Evolutionary conservation across 2,113 vertebrate species (phyloP), one percentile per base, ranked within the genome.

Genomic region (Alectura lathami): DNA sequence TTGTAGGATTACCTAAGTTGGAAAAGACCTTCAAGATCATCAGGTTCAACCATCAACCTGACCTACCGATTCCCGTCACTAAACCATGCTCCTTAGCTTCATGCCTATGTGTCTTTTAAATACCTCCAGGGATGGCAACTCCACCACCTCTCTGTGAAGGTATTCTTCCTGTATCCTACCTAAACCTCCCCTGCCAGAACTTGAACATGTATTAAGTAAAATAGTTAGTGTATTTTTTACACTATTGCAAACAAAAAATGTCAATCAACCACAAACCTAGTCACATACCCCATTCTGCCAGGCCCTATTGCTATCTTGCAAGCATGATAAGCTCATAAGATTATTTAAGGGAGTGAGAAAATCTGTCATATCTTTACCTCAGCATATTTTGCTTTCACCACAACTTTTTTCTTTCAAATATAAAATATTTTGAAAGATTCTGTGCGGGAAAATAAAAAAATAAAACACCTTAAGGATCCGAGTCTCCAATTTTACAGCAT

Each of bases 401-500:
- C 4, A 70, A 73, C 18, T 27, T 4, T 21, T 66, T 93, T n/a
- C 9, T 89, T 83, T 80, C 13, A 53, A 72, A 17, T 20, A 6
- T 64, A 48, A 79, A 78, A 27, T 73, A 64, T 27, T 75, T 87
- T 75, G 70, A 59, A 64, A 62, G 29, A 56, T 29, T 48, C 8
- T 51, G 18, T n/a, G n/a, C n/a, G 38, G 80, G 56, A 17, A 7
- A 59, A 57, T 26, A 42, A 9, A 21, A 4, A 17, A 64, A 59
- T 36, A 59, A 3, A 54, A 20, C 1, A 1, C 1, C 26, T 17
- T 36, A 53, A 75, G 27, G 6, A n/a, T 13, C 8, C 20, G 8
- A 9, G 80, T 67, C 11, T 51, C 5, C 24, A 21, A 3, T 86
- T 82, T 42, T 30, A 45, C 22, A 60, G 5, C 9, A n/a, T 81